Evolutionary conservation across 2,797 vertebrate species (phyloP).

Genomic region (Scolopax rusticola): DNA sequence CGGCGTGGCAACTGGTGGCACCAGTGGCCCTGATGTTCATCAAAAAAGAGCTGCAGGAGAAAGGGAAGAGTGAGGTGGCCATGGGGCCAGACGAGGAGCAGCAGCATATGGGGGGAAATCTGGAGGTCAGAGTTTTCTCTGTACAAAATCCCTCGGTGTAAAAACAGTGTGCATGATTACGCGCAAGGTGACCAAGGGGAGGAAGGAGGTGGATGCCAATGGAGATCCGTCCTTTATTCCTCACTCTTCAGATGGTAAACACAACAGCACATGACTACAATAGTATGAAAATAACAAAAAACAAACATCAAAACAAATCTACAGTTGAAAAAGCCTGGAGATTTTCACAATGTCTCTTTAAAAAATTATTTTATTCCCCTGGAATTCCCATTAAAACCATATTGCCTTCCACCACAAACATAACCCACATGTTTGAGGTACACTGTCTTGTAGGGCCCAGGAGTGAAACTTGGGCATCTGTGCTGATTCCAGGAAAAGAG

Average conservation of each 20-base stretch:
- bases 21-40: slow-evolving; percentile 61
- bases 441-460: background rate
- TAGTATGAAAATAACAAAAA: background rate
- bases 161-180: background rate
- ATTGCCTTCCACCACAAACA: background rate
- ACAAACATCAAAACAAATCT: background rate
- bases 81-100: background rate
- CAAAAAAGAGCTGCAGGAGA: slow-evolving; percentile 63
- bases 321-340: background rate
- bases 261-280: background rate
- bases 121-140: background rate
- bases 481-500: slow-evolving; percentile 60
- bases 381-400: background rate
- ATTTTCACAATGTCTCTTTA: background rate
- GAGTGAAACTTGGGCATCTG: background rate
- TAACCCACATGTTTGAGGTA: background rate
- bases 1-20: slow-evolving; percentile 66
- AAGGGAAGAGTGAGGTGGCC: background rate
- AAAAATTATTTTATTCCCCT: background rate
- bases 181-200: background rate
- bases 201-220: background rate
- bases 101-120: background rate
- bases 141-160: background rate
- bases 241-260: background rate
- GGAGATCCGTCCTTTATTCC: background rate